Percentiles rank a stretch among this genome's conserved stretches.
Conservation (phyloP, 2,888 invertebrate genomes). For the Polylopha cassiicola region DNA sequence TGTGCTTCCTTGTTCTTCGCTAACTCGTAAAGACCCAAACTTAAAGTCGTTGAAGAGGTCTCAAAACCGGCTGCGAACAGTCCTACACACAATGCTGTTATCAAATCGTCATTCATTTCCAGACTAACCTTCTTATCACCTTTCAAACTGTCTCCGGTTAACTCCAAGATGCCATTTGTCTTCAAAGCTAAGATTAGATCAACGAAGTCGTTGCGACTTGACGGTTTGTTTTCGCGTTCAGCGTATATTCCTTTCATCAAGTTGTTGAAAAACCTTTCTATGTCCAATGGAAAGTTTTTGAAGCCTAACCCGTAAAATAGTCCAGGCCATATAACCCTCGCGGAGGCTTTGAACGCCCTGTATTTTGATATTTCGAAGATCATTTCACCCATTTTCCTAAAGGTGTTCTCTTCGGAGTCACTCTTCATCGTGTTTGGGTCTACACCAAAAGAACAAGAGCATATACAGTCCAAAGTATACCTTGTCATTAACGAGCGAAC, state of each 20-base stretch:
- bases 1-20: constrained; percentile 23
- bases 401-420: constrained; percentile 31
- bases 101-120: constrained; percentile 39
- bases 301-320: constrained; percentile 37
- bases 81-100: constrained; percentile 62
- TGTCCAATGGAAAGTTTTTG: constrained; percentile 28
- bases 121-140: constrained; percentile 16
- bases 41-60: constrained; percentile 20
- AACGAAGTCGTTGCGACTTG: constrained; percentile 22
- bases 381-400: constrained; percentile 30
- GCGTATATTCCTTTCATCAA: constrained; percentile 16
- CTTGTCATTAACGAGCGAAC: constrained; percentile 29
- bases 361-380: constrained; percentile 28
- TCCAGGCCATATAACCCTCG: constrained; percentile 37
- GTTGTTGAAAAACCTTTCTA: constrained; percentile 32
- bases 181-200: constrained; percentile 22
- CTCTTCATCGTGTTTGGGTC: constrained; percentile 35
- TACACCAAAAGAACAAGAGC: constrained; percentile 38
- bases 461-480: constrained; percentile 39
- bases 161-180: constrained; percentile 12
- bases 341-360: constrained; percentile 25
- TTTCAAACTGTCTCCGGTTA: constrained; percentile 3
- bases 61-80: constrained; percentile 38
- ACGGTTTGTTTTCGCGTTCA: constrained; percentile 14
- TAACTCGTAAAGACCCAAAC: constrained; percentile 22